Percentiles rank a stretch among this genome's conserved stretches.
Evolutionary conservation across 2,888 invertebrate genomes (phyloP).

Genomic region (Macroteleia sp.): DNA sequence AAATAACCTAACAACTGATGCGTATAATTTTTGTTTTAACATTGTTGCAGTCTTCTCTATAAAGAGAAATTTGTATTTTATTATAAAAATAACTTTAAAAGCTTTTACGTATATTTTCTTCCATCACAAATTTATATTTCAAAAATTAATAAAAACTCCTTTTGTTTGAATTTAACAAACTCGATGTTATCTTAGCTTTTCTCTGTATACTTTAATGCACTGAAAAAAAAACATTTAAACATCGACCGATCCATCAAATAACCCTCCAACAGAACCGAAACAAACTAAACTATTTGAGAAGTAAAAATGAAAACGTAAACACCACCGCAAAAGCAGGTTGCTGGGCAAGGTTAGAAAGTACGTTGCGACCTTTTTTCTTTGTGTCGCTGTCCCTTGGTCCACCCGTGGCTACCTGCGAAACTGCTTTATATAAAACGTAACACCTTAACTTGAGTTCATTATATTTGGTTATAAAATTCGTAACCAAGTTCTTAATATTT

Average conservation of each 20-base stretch:
- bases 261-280: slow-evolving; percentile 7
- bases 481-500: neutral
- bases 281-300: slow-evolving; percentile 13
- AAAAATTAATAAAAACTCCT: too few species aligned
- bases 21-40: too few species aligned
- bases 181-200: too few species aligned
- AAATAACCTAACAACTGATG: too few species aligned
- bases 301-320: slow-evolving; percentile 49
- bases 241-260: slow-evolving; percentile 28
- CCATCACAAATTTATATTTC: too few species aligned
- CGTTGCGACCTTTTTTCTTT: slow-evolving; percentile 29
- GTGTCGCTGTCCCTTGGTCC: slow-evolving; percentile 24
- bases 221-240: too few species aligned
- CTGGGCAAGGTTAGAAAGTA: slow-evolving; percentile 38
- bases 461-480: slow-evolving; percentile 7
- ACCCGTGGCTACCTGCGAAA: slow-evolving; percentile 38
- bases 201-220: too few species aligned
- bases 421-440: slow-evolving; percentile 33
- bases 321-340: slow-evolving; percentile 39
- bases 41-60: too few species aligned
- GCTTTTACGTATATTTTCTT: too few species aligned
- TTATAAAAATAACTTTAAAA: too few species aligned
- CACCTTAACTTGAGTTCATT: slow-evolving; percentile 11
- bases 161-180: too few species aligned
- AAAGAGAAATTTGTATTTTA: too few species aligned